These are phyloP conservation scores for Cylloceria caligata DNA, from an alignment of 2,888 invertebrate genomes.

Conservation along the genomic window DNA sequence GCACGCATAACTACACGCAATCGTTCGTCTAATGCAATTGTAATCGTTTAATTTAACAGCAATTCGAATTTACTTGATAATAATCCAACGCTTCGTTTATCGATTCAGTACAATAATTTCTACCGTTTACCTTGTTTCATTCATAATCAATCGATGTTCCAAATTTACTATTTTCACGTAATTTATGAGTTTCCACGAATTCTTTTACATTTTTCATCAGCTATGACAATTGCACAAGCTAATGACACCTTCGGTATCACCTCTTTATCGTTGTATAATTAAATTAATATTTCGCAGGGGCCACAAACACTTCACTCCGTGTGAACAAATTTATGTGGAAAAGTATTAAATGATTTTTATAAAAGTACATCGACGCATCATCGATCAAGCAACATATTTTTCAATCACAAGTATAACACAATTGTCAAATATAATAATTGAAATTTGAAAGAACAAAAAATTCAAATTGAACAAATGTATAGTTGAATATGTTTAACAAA, in stretches of 20 bases:
- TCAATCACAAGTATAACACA: too few species aligned
- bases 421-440: too few species aligned
- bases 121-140: not conserved
- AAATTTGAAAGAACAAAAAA: too few species aligned
- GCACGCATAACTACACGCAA: not conserved
- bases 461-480: too few species aligned
- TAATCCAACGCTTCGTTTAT: not conserved
- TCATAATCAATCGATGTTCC: not conserved
- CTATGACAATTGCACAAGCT: not conserved
- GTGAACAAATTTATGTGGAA: too few species aligned
- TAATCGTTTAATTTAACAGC: not conserved
- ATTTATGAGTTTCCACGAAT: not conserved
- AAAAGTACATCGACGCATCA: too few species aligned
- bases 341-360: too few species aligned
- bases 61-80: slow-evolving; percentile 15
- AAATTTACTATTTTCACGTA: not conserved
- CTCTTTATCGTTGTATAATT: not conserved
- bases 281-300: too few species aligned
- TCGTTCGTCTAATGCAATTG: too few species aligned
- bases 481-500: too few species aligned
- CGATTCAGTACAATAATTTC: not conserved
- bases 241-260: not conserved
- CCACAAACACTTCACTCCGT: too few species aligned
- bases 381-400: too few species aligned
- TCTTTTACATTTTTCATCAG: not conserved